Percentiles rank a stretch among this genome's conserved stretches.
Conservation (phyloP, 2,797 vertebrate species). For the Coregonus suidteri region DNA sequence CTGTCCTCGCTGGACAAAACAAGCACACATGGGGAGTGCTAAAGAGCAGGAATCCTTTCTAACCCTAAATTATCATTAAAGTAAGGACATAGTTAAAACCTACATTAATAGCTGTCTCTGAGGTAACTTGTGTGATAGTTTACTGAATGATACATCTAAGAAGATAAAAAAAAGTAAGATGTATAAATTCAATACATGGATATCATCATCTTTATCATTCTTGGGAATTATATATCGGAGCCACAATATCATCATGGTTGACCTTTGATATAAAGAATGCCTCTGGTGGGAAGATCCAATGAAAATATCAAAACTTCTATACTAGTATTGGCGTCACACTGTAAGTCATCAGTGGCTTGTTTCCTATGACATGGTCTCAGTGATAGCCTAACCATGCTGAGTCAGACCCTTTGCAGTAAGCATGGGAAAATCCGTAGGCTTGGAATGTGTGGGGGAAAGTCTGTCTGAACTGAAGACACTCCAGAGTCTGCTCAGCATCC, state of each 20-base stretch:
- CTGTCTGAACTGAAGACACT: constrained; percentile 59
- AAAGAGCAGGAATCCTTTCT: not conserved
- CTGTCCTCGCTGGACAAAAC: constrained; percentile 25
- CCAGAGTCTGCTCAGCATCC: constrained; percentile 66
- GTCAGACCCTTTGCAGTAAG: constrained; percentile 64
- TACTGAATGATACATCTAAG: not conserved
- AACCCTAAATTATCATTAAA: not conserved
- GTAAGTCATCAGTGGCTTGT: constrained; percentile 68
- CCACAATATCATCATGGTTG: constrained; percentile 40
- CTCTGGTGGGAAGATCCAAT: constrained; percentile 53
- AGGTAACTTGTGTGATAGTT: not conserved
- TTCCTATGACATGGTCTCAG: constrained; percentile 60
- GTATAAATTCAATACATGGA: no score
- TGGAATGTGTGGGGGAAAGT: constrained; percentile 66
- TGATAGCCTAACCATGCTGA: constrained; percentile 67
- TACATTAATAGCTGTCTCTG: not conserved
- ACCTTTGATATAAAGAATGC: constrained; percentile 40
- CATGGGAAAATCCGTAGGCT: constrained; percentile 73
- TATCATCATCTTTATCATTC: constrained; percentile 21
- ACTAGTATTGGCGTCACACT: constrained; percentile 60
- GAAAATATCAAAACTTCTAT: not conserved
- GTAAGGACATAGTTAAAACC: constrained; percentile 30
- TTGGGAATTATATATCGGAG: not conserved
- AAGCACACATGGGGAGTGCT: constrained; percentile 23
- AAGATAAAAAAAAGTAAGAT: not conserved